Base-by-base conservation (phyloP, 2,113 vertebrate species). In the Coptodon bakossiorum region DNA sequence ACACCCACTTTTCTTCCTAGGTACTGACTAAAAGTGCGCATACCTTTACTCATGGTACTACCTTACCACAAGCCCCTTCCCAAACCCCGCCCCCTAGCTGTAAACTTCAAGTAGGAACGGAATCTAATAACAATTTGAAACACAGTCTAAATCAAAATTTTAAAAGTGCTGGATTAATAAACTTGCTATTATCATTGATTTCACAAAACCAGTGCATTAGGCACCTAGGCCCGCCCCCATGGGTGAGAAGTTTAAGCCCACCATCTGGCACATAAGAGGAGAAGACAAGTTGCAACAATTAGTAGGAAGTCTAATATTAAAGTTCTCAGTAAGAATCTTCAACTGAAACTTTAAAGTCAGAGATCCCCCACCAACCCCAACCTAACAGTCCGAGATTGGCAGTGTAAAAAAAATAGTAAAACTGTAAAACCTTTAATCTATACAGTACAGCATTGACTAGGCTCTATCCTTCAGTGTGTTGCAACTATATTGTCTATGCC, bases 261-360 rank as follows among this genome's bases (percentile, higher is more conserved):
- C 12, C 36, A 40, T 24, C 4, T 68, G 34, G 19, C 63, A 68
- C 19, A 13, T 22, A 38, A 13, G 36, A 68, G 19, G 19, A 40
- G 11, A 38, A 22, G 34, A 40, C 19, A 68, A 22, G 34, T 40
- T 22, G 66, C 66, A 45, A 45, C 22, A 45, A 27, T 24, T 43
- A 71, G 38, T 71, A 43, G n/a, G n/a, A 71, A 66, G 9, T 38
- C 31, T 10, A 61, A 61, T 61, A 10, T n/a, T 12, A 19, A 36
- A 66, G 17, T 66, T 66, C 31, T n/a, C 61, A 66, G 61, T 66
- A 36, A 66, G 31, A 66, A 66, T 38, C 34, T 66, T 66, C 61
- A 12, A 66, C 17, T 66, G 9, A 36, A 66, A 5, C 61, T 36
- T 66, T 17, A 31, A 61, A 61, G 1, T 31, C 57, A 31, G 57